phyloP scores from a whole-genome alignment of 2,113 vertebrate species.

The Rutilus rutilus region DNA sequence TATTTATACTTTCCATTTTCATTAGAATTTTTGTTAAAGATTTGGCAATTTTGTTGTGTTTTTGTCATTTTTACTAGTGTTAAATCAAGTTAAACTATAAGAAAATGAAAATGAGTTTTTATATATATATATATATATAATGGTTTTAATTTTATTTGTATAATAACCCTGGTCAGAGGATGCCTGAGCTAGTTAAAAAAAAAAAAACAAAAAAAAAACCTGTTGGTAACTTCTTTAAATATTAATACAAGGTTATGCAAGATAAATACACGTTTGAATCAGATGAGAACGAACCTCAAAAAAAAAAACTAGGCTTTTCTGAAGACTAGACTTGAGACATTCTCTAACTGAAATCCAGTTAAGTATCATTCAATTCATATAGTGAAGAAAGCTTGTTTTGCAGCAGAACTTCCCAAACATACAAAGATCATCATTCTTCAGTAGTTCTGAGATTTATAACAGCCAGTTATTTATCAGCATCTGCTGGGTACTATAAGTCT shows the following conservation, averaged over 20 bases:
- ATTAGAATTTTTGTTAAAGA: too few relatives aligned
- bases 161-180: neutral
- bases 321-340: neutral
- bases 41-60: too few relatives aligned
- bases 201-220: neutral
- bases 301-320: neutral
- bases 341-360: neutral
- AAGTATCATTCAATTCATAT: neutral
- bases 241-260: neutral
- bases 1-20: too few relatives aligned
- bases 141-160: neutral
- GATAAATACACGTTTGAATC: neutral
- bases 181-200: neutral
- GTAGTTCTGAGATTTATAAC: neutral
- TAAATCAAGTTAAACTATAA: too few relatives aligned
- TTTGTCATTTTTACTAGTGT: too few relatives aligned
- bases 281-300: neutral
- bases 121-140: too few relatives aligned
- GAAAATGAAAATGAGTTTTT: too few relatives aligned
- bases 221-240: neutral
- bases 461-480: neutral
- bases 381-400: neutral
- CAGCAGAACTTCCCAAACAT: neutral
- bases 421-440: neutral
- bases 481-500: neutral